Evolutionary conservation across 2,113 vertebrate species (phyloP).

Genomic region (Gambusia holbrooki): DNA sequence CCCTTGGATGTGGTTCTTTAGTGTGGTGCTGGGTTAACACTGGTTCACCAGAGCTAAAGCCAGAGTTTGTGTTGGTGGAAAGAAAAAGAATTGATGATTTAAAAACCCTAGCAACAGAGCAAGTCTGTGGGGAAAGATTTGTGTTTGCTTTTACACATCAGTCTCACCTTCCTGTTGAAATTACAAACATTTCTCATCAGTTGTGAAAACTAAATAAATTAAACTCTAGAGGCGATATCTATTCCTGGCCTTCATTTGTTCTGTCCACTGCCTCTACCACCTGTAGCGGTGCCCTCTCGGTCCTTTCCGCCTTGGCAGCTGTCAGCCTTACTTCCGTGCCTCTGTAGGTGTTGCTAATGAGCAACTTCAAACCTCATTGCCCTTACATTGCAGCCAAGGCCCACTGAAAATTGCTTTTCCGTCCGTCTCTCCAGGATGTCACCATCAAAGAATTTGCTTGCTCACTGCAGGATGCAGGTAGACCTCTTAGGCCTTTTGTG

Average conservation of each 20-base stretch:
- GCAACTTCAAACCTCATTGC: constrained; percentile 66
- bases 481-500: constrained; percentile 15
- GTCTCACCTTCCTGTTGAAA: too few relatives aligned
- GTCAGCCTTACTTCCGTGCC: constrained; percentile 31
- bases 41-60: too few relatives aligned
- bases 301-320: constrained; percentile 38
- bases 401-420: constrained; percentile 48
- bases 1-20: too few relatives aligned
- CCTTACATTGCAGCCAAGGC: constrained; percentile 62
- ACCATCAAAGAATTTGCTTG: constrained; percentile 48
- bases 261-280: constrained; percentile 41
- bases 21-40: too few relatives aligned
- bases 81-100: too few relatives aligned
- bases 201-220: constrained; percentile 12
- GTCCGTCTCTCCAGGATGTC: constrained; percentile 54
- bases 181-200: not conserved
- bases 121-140: too few relatives aligned
- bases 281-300: constrained; percentile 20
- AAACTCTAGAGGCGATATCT: constrained; percentile 28
- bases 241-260: constrained; percentile 58
- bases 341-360: constrained; percentile 64
- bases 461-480: constrained; percentile 41
- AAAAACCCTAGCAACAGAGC: too few relatives aligned
- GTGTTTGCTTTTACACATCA: too few relatives aligned
- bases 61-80: too few relatives aligned